Evolutionary conservation across 2,888 invertebrate genomes (phyloP).

Genomic region (Agonopterix arenella): DNA sequence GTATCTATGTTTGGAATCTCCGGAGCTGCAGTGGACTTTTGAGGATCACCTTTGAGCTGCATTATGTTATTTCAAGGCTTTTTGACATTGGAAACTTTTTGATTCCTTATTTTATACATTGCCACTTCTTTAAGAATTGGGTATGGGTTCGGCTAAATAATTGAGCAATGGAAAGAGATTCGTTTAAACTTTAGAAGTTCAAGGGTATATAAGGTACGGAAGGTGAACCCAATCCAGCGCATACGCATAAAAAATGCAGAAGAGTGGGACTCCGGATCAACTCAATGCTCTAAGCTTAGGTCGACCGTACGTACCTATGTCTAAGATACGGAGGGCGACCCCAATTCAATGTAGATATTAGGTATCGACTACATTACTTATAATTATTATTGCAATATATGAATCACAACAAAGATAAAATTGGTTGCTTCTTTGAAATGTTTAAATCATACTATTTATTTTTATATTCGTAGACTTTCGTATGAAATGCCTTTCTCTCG

Average conservation of each 20-base stretch:
- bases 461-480: too few relatives aligned
- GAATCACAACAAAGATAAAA: too few relatives aligned
- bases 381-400: too few relatives aligned
- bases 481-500: too few relatives aligned
- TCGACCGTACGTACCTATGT: too few relatives aligned
- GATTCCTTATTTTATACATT: neutral
- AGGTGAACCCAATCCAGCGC: neutral
- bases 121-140: neutral
- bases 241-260: too few relatives aligned
- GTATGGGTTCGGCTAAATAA: neutral
- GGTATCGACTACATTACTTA: too few relatives aligned
- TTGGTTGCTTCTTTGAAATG: too few relatives aligned
- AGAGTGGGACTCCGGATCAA: too few relatives aligned
- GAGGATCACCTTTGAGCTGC: conserved; percentile 7
- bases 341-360: too few relatives aligned
- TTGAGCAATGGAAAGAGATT: neutral
- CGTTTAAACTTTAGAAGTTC: neutral
- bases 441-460: too few relatives aligned
- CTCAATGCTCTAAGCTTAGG: neutral
- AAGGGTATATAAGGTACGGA: neutral
- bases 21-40: conserved; percentile 15
- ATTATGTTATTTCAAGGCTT: neutral
- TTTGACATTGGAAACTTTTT: neutral
- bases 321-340: too few relatives aligned
- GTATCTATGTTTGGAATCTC: conserved; percentile 29